phyloP scores from a whole-genome alignment of 2,888 invertebrate genomes.

The Mechanitis mazaeus region DNA sequence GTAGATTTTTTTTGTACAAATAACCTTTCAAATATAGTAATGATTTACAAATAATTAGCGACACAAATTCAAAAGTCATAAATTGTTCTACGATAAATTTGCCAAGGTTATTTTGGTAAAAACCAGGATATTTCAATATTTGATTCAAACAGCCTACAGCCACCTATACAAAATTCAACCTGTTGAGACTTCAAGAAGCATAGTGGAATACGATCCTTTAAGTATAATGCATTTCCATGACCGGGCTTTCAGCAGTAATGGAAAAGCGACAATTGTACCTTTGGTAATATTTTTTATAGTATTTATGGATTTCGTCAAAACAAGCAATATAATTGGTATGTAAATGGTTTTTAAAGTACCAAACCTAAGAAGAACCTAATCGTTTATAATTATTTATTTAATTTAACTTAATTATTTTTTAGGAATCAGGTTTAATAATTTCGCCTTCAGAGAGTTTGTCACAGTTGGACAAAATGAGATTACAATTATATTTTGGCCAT shows the following conservation, averaged over 20 bases:
- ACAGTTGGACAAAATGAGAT: slow-evolving; percentile 53
- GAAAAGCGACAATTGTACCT: slow-evolving; percentile 49
- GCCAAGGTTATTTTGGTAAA: too few species aligned
- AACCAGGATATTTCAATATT: too few species aligned
- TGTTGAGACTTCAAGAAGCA: slow-evolving; percentile 25
- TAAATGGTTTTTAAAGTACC: too few species aligned
- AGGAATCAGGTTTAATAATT: slow-evolving; percentile 51
- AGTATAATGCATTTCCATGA: slow-evolving; percentile 67
- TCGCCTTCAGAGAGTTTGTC: slow-evolving; percentile 46
- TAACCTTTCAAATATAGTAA: too few species aligned
- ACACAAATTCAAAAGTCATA: too few species aligned
- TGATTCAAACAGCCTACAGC: slow-evolving; percentile 40
- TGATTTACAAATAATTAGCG: too few species aligned
- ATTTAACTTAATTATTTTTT: slow-evolving; percentile 19
- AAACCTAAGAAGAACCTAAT: too few species aligned
- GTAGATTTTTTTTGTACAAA: too few species aligned
- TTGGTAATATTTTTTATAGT: slow-evolving; percentile 39
- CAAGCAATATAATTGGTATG: background rate
- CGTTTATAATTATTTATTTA: too few species aligned
- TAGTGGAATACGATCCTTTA: slow-evolving; percentile 55
- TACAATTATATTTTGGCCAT: slow-evolving; percentile 47
- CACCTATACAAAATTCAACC: slow-evolving; percentile 39
- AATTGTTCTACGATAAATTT: too few species aligned
- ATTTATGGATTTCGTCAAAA: background rate
- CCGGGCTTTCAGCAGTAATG: slow-evolving; percentile 53